Evolutionary conservation across 1,140 invertebrate genomes (phyloP).

Genomic region (Battus philenor): DNA sequence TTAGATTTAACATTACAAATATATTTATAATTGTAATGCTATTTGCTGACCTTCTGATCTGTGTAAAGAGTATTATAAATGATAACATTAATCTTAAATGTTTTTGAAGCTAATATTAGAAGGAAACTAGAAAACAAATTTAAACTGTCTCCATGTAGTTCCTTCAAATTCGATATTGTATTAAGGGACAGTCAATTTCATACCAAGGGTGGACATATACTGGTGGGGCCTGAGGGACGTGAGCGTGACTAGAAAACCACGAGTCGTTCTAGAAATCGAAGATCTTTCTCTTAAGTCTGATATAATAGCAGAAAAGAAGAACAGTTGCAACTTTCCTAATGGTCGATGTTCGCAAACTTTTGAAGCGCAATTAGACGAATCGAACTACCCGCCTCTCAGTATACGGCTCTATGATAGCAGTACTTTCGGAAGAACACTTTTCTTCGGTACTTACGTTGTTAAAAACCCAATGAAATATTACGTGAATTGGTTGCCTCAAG

Average conservation of each 20-base stretch:
- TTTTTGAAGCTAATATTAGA: no score
- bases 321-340: conserved; percentile 65
- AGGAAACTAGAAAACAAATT: no score
- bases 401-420: conserved; percentile 79
- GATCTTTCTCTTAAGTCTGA: conserved; percentile 75
- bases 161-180: no score
- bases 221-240: conserved; percentile 81
- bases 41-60: no score
- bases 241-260: conserved; percentile 73
- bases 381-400: conserved; percentile 73
- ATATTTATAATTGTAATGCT: no score
- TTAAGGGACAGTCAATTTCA: no score
- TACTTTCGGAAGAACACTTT: conserved; percentile 77
- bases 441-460: conserved; percentile 72
- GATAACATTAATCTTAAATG: no score
- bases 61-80: no score
- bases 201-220: conserved; percentile 76
- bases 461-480: conserved; percentile 56
- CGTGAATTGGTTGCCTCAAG: conserved; percentile 42
- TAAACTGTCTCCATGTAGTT: conserved; percentile 10
- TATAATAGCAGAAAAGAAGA: conserved; percentile 70
- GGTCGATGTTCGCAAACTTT: conserved; percentile 54
- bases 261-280: conserved; percentile 75
- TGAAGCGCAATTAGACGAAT: conserved; percentile 68
- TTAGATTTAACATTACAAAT: no score